Percentiles rank a stretch among this genome's conserved stretches.
These are phyloP conservation scores for Pseudopodoces humilis DNA, from an alignment of 2,113 vertebrate genomes.

Conservation along the genomic window DNA sequence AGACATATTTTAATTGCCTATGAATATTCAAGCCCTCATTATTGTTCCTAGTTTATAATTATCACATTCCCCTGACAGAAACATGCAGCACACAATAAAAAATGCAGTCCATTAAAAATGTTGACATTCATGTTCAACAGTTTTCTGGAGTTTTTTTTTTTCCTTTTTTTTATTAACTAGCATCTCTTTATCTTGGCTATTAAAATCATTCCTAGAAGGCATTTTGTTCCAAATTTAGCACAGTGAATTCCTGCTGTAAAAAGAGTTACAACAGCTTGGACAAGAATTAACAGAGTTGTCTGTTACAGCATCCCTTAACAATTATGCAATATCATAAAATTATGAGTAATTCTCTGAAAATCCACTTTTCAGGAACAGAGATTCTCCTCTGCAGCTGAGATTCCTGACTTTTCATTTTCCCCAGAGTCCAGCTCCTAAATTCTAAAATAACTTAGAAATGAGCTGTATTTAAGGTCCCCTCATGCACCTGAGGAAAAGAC, in stretches of 20 bases:
- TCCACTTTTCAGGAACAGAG: background rate
- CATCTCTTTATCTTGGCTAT: background rate
- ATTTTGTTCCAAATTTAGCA: background rate
- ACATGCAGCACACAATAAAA: constrained; percentile 61
- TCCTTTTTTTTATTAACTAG: background rate
- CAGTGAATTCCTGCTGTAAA: background rate
- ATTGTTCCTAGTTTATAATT: constrained; percentile 71
- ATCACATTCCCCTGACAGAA: constrained; percentile 72
- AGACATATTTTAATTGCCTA: constrained; percentile 75
- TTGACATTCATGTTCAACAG: constrained; percentile 61
- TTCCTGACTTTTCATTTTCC: background rate
- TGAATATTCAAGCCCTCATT: constrained; percentile 82
- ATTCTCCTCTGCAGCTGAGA: background rate
- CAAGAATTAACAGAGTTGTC: background rate
- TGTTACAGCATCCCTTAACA: background rate
- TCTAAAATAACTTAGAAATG: background rate
- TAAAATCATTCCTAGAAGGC: background rate
- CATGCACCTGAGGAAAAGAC: background rate
- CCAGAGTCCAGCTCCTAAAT: background rate
- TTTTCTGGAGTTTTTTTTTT: background rate
- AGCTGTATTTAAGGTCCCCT: background rate
- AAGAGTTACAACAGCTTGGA: background rate
- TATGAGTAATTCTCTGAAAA: background rate
- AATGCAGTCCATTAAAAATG: constrained; percentile 65
- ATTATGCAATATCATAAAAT: background rate